Base-by-base conservation (phyloP, 2,113 vertebrate genomes). In the Eptesicus fuscus region DNA sequence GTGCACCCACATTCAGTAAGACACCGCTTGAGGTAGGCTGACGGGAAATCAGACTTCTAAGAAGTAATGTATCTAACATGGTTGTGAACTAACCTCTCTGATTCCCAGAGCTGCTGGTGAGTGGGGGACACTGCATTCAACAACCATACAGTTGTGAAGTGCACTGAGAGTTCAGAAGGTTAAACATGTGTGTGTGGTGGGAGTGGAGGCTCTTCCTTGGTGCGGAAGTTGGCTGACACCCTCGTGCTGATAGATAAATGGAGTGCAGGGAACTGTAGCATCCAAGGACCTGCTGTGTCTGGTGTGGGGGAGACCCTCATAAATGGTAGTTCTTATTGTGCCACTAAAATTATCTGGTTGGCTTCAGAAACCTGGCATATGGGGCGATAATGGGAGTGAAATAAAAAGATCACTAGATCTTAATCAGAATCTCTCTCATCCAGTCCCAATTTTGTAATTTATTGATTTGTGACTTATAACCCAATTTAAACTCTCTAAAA, bases 151-250 rank as follows among this genome's bases (percentile, higher is more conserved):
- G 8, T 44, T 42, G 4, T 53, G 78, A 69, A 35, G 28, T 69
- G 9, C 49, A 12, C 8, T 30, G 1, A 1, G n/a, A 77, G 30
- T 86, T 92, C 25, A 35, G 40, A 79, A 79, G 7, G 0, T 70
- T 79, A 65, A 91, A 59, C 44, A 1, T n/a, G 23, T 40, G 22
- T 18, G 25, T 65, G 7, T 8, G 2, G 1, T 69, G 40, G 12
- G 6, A 2, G 10, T 5, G 0, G 0, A 14, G 40, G 1, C 30
- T 1, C 2, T 40, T 18, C 16, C 51, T 37, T n/a, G n/a, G 30
- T 10, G 23, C 32, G 8, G 13, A 87, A 65, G 11, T 49, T 89
- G n/a, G 14, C 42, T 59, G 23, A 92, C 73, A 56, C 0, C 3
- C 3, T 88, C 87, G 14, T 61, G 59, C 42, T n/a, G 1, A 51